phyloP scores from a whole-genome alignment of 2,113 vertebrate genomes.

The Conger conger region DNA sequence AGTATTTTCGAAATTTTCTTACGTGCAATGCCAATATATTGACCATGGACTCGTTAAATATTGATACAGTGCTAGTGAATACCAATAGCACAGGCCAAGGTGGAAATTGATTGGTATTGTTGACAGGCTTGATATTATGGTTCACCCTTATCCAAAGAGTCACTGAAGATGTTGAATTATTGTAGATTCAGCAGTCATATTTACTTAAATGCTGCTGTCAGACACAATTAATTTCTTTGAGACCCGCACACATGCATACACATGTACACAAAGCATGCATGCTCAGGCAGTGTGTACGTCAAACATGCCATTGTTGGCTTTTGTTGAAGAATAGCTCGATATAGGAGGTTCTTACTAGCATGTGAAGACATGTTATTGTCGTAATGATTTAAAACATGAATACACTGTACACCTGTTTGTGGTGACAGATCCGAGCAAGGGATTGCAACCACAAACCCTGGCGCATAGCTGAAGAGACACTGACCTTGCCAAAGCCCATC shows the following conservation, averaged over 20 bases:
- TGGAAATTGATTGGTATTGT: not conserved
- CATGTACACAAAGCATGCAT: not conserved
- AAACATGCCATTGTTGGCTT: not conserved
- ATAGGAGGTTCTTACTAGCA: not conserved
- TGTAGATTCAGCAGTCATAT: no score
- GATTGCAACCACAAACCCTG: not conserved
- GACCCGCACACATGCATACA: not conserved
- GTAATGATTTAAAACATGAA: not conserved
- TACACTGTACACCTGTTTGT: not conserved
- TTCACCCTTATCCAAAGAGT: not conserved
- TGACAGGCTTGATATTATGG: not conserved
- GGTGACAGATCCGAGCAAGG: not conserved
- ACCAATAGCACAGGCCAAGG: not conserved
- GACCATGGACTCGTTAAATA: not conserved
- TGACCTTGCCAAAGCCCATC: not conserved
- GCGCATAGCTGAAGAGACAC: not conserved
- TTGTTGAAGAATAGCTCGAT: not conserved
- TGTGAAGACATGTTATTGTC: not conserved
- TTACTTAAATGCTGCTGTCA: no score
- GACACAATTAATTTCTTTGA: no score
- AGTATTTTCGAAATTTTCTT: not conserved
- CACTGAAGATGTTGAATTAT: not conserved
- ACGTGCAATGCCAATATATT: not conserved
- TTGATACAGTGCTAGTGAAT: not conserved
- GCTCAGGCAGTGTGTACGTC: not conserved